Evolutionary conservation across 2,888 invertebrate genomes (phyloP), one percentile per base, ranked within the genome.

Genomic region (Tanypteryx hageni): DNA sequence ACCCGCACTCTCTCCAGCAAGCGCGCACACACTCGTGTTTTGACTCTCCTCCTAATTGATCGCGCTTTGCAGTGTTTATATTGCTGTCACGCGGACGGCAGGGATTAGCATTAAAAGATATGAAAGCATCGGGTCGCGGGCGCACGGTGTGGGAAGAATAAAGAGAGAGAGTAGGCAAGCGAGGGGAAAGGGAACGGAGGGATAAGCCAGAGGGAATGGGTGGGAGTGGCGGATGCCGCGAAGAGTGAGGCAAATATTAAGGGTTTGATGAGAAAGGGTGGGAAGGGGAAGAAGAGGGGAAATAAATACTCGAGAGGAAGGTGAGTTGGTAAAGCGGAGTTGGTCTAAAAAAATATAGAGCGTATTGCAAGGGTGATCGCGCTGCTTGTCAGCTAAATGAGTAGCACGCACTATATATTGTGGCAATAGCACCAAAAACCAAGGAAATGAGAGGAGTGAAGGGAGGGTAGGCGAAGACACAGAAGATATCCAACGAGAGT

Each of bases 1-100:
- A 64, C n/a, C 89, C 89, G 11, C 89, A 11, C 18, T 16, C 85
- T 58, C 16, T 31, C 56, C 8, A 89, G n/a, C 89, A 31, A 64
- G 10, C 31, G 61, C 31, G 44, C 16, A 89, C 31, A 61, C 89
- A 64, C n/a, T 89, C 89, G 14, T 89, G 89, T 68, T 89, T 64
- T 68, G 89, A 89, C 68, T 89, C 89, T n/a, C 31, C n/a, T 56
- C 44, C 89, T 89, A 89, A 89, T 68, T 89, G 89, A 89, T 89
- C 89, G 64, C 64, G 68, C 64, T 89, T 44, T 44, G 22, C 89
- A 10, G 44, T 89, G 64, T 89, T 89, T 64, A 89, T 89, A 61
- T 68, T 68, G 44, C 44, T 58, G 89, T 27, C 61, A 44, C 31
- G 76, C 76, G 57, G 56, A 83, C 57, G 44, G 31, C 61, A 56